Conservation (phyloP, 2,113 vertebrate species). For the Clupea harengus region DNA sequence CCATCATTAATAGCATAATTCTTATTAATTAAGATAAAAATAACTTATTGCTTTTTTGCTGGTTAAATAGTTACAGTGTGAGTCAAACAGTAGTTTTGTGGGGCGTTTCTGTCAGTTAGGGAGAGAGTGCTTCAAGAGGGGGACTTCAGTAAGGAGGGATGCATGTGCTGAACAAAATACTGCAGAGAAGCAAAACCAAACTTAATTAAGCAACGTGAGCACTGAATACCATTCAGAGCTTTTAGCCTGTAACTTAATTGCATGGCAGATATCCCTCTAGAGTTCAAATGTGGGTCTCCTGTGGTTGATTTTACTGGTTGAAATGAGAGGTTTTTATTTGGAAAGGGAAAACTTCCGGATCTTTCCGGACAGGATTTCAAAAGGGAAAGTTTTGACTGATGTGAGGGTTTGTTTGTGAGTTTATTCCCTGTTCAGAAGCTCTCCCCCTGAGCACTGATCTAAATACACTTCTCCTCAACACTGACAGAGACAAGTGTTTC, state of each 20-base stretch:
- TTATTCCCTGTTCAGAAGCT: conserved; percentile 47
- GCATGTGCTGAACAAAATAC: neutral
- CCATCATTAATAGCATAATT: conserved; percentile 69
- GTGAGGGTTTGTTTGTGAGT: conserved; percentile 28
- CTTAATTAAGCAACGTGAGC: neutral
- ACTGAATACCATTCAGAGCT: neutral
- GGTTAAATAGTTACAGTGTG: conserved; percentile 79
- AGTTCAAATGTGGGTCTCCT: neutral
- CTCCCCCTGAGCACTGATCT: conserved; percentile 37
- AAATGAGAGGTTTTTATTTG: neutral
- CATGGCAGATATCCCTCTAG: neutral
- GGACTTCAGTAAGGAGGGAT: neutral
- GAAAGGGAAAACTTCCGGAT: neutral
- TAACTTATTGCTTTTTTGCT: conserved; percentile 78
- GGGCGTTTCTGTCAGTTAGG: conserved; percentile 57
- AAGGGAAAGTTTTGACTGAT: neutral
- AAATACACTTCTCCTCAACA: conserved; percentile 48
- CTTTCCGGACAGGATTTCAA: neutral
- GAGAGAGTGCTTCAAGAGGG: conserved; percentile 39
- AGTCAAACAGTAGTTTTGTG: conserved; percentile 74
- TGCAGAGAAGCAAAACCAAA: neutral
- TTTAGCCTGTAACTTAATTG: neutral
- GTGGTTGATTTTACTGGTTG: neutral
- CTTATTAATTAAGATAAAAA: conserved; percentile 74
- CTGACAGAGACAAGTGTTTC: conserved; percentile 59